Evolutionary conservation across 2,888 invertebrate species (phyloP), one percentile per base, ranked within the genome.

Genomic region (Tiliacea aurago): DNA sequence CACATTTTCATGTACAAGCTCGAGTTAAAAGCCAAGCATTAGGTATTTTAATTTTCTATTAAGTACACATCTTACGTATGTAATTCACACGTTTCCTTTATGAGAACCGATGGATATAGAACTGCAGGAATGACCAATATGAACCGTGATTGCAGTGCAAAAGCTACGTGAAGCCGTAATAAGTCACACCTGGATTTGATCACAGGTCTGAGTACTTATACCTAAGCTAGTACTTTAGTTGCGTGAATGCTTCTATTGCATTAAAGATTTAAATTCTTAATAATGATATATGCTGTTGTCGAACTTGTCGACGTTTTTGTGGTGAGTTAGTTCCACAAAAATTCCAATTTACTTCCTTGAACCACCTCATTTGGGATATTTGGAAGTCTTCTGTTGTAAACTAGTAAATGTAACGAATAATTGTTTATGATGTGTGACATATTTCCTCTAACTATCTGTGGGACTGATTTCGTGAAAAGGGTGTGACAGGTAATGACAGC

Each of bases 51-150:
- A 37, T 37, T 59, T 68, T 47, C 59, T 45, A 23, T 58, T 18
- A 33, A 2, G 3, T 33, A 37, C 10, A 23, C 20, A 20, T 11
- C 13, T 59, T 9, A 45, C 18, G 20, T 49, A 70, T 65, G 28
- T 28, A 37, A 45, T 5, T 41, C 15, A 51, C 45, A 18, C 45
- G 28, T 51, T 64, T 64, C 73, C 73, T 74, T 64, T 33, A 58
- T 11, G n/a, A n/a, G 43, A 65, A 13, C 51, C 47, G 28, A 65
- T 47, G 64, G 41, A 73, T 73, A 61, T 73, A 53, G 28, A 47
- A 65, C 59, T 53, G 45, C 73, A 65, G 28, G 33, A 55, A n/a
- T 65, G 20, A 61, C 65, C 73, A 65, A 65, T 6, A 37, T 53
- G 73, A 45, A 37, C 10, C 41, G 47, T 75, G 47, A 75, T 53